Evolutionary conservation across 2,888 invertebrate genomes (phyloP).

Genomic region (Trachelus stipa): DNA sequence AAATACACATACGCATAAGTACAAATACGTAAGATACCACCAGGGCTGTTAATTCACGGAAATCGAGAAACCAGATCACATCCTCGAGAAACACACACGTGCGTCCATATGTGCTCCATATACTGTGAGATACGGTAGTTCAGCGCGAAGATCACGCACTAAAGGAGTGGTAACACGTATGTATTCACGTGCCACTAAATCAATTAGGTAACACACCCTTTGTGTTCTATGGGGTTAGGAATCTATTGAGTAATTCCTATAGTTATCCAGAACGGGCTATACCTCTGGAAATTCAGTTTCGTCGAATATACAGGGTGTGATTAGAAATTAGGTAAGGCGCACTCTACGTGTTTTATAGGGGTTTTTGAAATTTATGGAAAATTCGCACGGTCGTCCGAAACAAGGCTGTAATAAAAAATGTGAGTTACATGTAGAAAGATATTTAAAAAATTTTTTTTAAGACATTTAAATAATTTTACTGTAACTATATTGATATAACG

Average conservation of each 20-base stretch:
- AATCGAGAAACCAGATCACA: not conserved
- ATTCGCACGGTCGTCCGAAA: not conserved
- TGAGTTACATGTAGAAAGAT: too few relatives aligned
- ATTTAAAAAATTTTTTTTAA: too few relatives aligned
- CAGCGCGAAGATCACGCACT: not conserved
- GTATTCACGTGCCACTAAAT: not conserved
- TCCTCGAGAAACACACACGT: not conserved
- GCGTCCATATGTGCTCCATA: not conserved
- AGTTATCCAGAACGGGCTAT: not conserved
- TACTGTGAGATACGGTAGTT: not conserved
- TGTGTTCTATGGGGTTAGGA: not conserved
- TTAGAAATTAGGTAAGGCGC: not conserved
- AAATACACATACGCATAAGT: not conserved
- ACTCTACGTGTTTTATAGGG: not conserved
- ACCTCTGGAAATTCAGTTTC: not conserved
- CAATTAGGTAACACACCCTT: not conserved
- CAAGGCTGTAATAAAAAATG: not conserved
- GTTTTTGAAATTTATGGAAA: not conserved
- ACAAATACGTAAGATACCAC: not conserved
- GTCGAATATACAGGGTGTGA: not conserved
- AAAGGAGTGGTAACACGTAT: not conserved
- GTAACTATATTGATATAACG: too few relatives aligned
- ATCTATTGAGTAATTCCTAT: not conserved
- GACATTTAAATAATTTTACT: too few relatives aligned
- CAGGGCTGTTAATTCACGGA: not conserved